A percentile compares a stretch with the other conserved stretches of the same genome.
phyloP scores from a whole-genome alignment of 2,113 vertebrate genomes.

The Myrmecobius fasciatus region DNA sequence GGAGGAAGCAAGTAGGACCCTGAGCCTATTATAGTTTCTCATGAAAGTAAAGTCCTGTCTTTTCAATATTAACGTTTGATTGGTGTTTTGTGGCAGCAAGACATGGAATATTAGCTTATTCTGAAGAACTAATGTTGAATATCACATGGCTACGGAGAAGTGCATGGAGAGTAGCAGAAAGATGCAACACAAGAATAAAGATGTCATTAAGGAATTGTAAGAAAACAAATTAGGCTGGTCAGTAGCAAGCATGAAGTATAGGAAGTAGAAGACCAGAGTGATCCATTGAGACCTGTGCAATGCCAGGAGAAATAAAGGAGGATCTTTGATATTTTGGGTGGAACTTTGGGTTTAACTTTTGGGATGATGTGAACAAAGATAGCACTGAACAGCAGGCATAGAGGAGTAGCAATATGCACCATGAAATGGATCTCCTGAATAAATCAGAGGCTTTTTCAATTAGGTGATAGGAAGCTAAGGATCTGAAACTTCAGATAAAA shows the following conservation, averaged over 20 bases:
- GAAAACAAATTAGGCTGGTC: not conserved
- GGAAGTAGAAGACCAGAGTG: not conserved
- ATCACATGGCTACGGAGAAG: not conserved
- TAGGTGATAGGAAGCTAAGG: not conserved
- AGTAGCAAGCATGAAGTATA: not conserved
- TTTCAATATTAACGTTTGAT: not conserved
- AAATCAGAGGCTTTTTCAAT: not conserved
- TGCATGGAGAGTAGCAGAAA: not conserved
- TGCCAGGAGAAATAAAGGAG: not conserved
- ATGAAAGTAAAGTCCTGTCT: not conserved
- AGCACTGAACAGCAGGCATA: not conserved
- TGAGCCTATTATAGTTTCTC: not conserved
- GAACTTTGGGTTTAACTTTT: not conserved
- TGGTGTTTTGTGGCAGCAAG: not conserved
- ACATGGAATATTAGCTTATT: not conserved
- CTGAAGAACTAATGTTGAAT: not conserved
- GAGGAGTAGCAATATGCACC: too few relatives aligned
- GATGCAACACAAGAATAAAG: not conserved
- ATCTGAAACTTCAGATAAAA: not conserved
- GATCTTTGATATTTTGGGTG: not conserved
- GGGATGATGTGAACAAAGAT: not conserved
- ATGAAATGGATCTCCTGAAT: not conserved
- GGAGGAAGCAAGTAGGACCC: not conserved
- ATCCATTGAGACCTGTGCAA: not conserved
- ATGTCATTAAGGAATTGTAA: not conserved